Evolutionary conservation across 2,797 vertebrate genomes (phyloP).

Genomic region (Chloroceryle inda): DNA sequence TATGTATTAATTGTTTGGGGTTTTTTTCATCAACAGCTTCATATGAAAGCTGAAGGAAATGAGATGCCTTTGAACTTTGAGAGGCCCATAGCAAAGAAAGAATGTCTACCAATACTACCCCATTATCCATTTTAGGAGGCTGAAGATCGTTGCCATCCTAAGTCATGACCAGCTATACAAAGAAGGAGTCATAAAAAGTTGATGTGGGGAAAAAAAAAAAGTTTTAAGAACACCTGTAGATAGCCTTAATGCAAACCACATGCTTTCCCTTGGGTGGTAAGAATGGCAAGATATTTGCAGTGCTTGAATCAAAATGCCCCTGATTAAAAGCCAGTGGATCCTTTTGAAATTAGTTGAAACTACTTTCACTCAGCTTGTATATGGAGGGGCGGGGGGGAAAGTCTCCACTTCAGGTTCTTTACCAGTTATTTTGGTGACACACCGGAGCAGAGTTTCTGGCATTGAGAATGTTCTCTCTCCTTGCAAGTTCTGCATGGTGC

Average conservation of each 20-base stretch:
- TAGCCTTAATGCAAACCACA: background rate
- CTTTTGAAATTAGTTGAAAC: background rate
- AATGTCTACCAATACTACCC: rapidly evolving
- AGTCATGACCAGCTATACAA: background rate
- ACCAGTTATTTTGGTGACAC: background rate
- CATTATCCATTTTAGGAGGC: background rate
- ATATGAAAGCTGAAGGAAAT: background rate
- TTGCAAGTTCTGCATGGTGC: rapidly evolving
- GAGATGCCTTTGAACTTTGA: background rate
- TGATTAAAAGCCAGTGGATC: background rate
- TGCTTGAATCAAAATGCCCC: background rate
- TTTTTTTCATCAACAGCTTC: background rate
- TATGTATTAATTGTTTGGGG: background rate
- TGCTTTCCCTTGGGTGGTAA: background rate
- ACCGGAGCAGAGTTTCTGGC: background rate
- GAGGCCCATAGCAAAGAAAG: background rate
- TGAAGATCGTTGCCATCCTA: background rate
- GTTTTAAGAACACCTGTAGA: background rate
- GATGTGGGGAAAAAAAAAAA: background rate
- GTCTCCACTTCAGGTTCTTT: background rate
- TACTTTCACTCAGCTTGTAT: background rate
- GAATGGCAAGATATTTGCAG: background rate
- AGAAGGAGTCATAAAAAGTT: background rate
- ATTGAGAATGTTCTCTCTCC: background rate
- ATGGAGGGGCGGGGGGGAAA: background rate